A percentile compares a stretch with the other conserved stretches of the same genome.
These are phyloP conservation scores for Dolichomitus sp. DNA, from an alignment of 2,888 invertebrate genomes.

Conservation along the genomic window DNA sequence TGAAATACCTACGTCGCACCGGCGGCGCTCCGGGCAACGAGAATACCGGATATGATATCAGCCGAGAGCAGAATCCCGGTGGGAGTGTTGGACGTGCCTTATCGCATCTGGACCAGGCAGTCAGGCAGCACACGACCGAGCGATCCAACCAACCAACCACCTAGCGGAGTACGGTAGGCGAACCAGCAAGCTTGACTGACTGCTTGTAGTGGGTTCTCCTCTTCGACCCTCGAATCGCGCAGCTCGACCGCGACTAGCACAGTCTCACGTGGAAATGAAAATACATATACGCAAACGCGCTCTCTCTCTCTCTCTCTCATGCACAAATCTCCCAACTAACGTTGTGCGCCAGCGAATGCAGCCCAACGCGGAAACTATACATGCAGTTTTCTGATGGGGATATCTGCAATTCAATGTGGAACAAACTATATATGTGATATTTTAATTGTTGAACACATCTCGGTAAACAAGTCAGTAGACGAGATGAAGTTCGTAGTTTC, in stretches of 20 bases:
- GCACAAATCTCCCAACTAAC: neutral
- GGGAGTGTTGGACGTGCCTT: constrained; percentile 85
- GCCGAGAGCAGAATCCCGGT: constrained; percentile 82
- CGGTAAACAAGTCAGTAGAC: no score
- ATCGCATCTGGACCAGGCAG: constrained; percentile 84
- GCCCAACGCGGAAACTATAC: neutral
- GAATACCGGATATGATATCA: constrained; percentile 82
- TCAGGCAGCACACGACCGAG: constrained; percentile 69
- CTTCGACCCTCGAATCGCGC: constrained; percentile 68
- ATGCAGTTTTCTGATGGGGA: neutral
- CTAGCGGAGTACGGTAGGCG: neutral
- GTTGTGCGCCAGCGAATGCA: neutral
- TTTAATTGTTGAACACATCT: no score
- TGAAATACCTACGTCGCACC: constrained; percentile 45
- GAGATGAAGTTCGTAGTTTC: no score
- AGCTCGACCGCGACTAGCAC: constrained; percentile 66
- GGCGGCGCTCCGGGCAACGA: constrained; percentile 54
- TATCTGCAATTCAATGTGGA: neutral
- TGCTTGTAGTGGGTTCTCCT: constrained; percentile 73
- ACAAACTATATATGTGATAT: no score
- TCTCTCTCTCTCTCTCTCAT: neutral
- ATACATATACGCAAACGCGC: neutral
- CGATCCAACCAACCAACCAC: constrained; percentile 49
- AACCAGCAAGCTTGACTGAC: constrained; percentile 76
- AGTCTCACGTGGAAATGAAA: neutral